Evolutionary conservation across 2,888 invertebrate species (phyloP).

Genomic region (Pollenia labialis): DNA sequence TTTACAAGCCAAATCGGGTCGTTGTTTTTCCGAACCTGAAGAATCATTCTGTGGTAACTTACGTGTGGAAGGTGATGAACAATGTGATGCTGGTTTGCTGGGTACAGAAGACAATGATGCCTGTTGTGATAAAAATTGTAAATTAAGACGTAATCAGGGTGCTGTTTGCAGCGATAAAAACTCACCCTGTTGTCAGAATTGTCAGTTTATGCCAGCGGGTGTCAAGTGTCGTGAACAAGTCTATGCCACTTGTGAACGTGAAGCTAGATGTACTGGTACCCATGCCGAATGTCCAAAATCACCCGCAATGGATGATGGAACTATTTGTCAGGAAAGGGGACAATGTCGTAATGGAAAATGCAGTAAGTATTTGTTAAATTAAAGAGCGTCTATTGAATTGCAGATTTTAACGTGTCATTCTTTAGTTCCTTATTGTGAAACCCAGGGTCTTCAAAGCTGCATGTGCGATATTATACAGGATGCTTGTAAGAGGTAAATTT

Average conservation of each 20-base stretch:
- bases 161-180: slow-evolving; percentile 98
- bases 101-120: slow-evolving; percentile 97
- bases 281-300: slow-evolving; percentile 93
- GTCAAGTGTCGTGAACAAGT: slow-evolving; percentile 96
- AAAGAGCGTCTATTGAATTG: not conserved
- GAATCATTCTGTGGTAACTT: slow-evolving; percentile 98
- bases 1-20: slow-evolving; percentile 94
- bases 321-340: slow-evolving; percentile 95
- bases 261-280: slow-evolving; percentile 93
- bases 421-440: slow-evolving; percentile 93
- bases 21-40: slow-evolving; percentile 96
- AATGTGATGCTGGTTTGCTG: slow-evolving; percentile 97
- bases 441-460: slow-evolving; percentile 95
- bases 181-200: slow-evolving; percentile 96
- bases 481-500: slow-evolving; percentile 91
- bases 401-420: not conserved
- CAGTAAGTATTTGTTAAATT: slow-evolving; percentile 83
- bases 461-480: slow-evolving; percentile 97
- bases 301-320: slow-evolving; percentile 88
- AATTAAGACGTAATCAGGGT: slow-evolving; percentile 91
- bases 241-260: slow-evolving; percentile 95
- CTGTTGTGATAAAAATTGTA: slow-evolving; percentile 97
- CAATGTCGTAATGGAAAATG: slow-evolving; percentile 96
- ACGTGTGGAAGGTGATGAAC: slow-evolving; percentile 97
- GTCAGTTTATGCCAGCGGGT: slow-evolving; percentile 92